Evolutionary conservation across 2,797 vertebrate genomes (phyloP), one percentile per base, ranked within the genome.

Genomic region (Anabas testudineus): DNA sequence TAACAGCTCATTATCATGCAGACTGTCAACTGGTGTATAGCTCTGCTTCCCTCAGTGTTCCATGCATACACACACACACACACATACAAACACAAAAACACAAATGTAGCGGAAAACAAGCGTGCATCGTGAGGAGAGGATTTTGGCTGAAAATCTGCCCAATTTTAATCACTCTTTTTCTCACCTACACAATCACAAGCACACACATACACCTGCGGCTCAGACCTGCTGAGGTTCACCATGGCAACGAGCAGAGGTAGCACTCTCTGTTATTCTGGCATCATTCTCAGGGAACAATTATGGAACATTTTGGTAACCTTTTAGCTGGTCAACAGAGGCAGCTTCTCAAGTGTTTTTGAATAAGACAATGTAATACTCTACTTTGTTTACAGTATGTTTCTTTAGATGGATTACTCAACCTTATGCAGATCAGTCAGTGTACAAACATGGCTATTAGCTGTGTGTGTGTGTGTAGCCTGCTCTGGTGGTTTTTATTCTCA

Each of bases 161-260:
- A 57, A 54, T 61, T 65, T 30, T 34, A 71, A 67, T 45, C 49
- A 16, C 66, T 36, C 34, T 30, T 24, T 71, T 49, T 72, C 51
- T 46, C n/a, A 53, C 43, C 30, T 58, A 28, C 68, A 63, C 45
- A 37, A 12, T 22, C 26, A 13, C 26, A 14, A 16, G 39, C 46
- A 39, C 26, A 39, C 21, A 53, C 53, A 58, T 30, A 70, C 58
- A 84, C 66, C 53, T 68, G 46, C 63, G 30, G 53, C 47, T 72
- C 12, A 64, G 49, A 77, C 77, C 56, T 78, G 77, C 74, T 49
- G 59, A 72, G 53, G 54, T 82, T 89, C 79, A 81, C 84, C 86
- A 89, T 90, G 79, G 82, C 82, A 90, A 88, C 82, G 37, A 83
- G 70, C 74, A 56, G 52, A 70, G 61, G 65, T 62, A 67, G 67